These are phyloP conservation scores for Drosophila formosana DNA, from an alignment of 2,888 invertebrate species.

Conservation along the genomic window DNA sequence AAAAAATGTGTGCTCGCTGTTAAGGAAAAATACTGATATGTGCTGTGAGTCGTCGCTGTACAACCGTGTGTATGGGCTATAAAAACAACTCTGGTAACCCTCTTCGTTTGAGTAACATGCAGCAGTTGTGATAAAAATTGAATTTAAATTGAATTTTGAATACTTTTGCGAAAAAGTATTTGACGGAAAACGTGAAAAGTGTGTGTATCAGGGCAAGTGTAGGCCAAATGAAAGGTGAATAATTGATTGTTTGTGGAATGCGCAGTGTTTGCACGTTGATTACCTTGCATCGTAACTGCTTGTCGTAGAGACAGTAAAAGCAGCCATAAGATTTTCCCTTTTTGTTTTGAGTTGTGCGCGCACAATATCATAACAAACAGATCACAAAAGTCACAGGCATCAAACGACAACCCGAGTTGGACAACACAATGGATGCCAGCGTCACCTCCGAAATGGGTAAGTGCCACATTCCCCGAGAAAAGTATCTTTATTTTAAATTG, in stretches of 20 bases:
- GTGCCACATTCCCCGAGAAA: conserved; percentile 3
- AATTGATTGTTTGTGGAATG: conserved; percentile 8
- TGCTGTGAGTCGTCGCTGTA: conserved; percentile 21
- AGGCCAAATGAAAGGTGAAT: conserved; percentile 13
- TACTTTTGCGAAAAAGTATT: conserved; percentile 27
- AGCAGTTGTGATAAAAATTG: conserved; percentile 62
- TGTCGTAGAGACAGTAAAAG: conserved; percentile 33
- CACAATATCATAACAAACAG: conserved; percentile 43
- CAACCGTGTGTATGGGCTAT: conserved; percentile 46
- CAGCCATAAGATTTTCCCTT: conserved; percentile 47
- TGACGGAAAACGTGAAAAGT: conserved; percentile 14
- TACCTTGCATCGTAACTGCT: conserved; percentile 41
- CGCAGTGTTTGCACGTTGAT: conserved; percentile 14
- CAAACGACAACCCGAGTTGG: neutral
- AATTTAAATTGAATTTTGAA: conserved; percentile 75
- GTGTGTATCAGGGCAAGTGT: neutral
- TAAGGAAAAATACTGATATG: conserved; percentile 23
- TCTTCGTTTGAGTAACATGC: conserved; percentile 56
- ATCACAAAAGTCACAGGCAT: neutral
- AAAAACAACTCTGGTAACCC: conserved; percentile 62
- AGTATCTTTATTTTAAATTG: conserved; percentile 68
- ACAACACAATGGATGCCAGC: conserved; percentile 34
- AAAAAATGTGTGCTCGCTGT: neutral
- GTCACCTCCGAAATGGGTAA: conserved; percentile 43
- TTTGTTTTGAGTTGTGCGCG: conserved; percentile 60